Evolutionary conservation across 2,797 vertebrate species (phyloP).

Genomic region (Coilia nasus): DNA sequence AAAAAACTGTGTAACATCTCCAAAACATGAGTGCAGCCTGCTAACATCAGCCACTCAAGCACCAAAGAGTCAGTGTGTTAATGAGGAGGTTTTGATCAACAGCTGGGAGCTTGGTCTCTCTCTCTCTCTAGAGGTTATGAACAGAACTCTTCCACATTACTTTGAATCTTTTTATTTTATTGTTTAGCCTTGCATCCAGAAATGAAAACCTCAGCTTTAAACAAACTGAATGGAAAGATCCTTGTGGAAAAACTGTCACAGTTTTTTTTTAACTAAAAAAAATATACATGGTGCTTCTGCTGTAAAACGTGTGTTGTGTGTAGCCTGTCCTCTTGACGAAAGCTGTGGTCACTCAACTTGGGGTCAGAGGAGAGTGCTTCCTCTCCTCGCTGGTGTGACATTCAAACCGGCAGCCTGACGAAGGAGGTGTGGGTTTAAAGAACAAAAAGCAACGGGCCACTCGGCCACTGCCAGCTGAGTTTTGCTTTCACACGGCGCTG

Average conservation of each 20-base stretch:
- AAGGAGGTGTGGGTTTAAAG: neutral
- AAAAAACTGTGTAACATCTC: constrained; percentile 18
- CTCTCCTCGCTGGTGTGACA: constrained; percentile 1
- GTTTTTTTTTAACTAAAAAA: neutral
- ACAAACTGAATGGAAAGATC: neutral
- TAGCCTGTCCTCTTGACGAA: constrained; percentile 16
- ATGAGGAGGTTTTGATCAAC: constrained; percentile 5
- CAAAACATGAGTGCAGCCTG: neutral
- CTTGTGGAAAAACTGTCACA: neutral
- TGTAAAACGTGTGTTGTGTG: neutral
- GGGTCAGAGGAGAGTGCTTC: constrained; percentile 18
- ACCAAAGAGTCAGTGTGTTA: neutral
- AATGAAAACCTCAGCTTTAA: neutral
- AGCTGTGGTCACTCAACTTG: constrained; percentile 20
- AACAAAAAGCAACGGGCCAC: neutral
- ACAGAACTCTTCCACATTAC: neutral
- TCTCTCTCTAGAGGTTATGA: neutral
- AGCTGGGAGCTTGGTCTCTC: constrained; percentile 1
- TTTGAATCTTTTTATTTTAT: neutral
- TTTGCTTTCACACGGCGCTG: constrained; percentile 29
- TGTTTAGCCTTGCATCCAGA: neutral
- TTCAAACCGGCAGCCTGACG: neutral
- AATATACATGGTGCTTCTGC: neutral
- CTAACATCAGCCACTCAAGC: neutral
- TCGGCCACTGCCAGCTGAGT: constrained; percentile 1